Evolutionary conservation across 2,113 vertebrate genomes (phyloP), one percentile per base, ranked within the genome.

Genomic region (Pitta sordida): DNA sequence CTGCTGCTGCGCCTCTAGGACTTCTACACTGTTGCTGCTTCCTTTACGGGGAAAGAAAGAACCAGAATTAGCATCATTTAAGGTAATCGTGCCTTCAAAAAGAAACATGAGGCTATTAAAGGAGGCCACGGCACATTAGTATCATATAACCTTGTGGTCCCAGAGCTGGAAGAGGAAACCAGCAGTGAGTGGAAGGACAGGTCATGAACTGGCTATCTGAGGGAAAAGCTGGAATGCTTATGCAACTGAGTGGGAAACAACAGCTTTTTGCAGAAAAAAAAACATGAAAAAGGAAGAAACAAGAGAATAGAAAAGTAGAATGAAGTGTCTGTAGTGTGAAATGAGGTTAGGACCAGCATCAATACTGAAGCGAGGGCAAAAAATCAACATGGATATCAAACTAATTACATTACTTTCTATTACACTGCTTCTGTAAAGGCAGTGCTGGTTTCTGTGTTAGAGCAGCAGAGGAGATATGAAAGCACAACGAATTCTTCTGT

Each of bases 61-160:
- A 87, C 77, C 84, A 83, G 92, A 95, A 96, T 92, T 93, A 94
- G 86, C 68, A 96, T 93, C 89, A 92, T 91, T 93, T 94, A 93
- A 89, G 86, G 88, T 94, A 96, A 95, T 59, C 0, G 5, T 29
- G 78, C 63, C 88, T 96, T 84, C 93, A 94, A 94, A 93, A 93
- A 95, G 91, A 89, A 95, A 90, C 91, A 93, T 1, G 20, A 91
- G 60, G 85, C 71, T 92, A 90, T 90, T 94, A 83, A 91, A 96
- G 86, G 69, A 88, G 83, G 48, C 64, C 58, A 78, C 2, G 1
- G 52, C 52, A 90, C 76, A 64, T 88, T 44, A 80, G 64, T 44
- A 71, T 74, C 44, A 5, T 56, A 81, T 56, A 94, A 86, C 56
- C 87, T 3, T 70, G 90, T n/a, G 79, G 67, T 85, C 75, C 74